These are phyloP conservation scores for Oncorhynchus gorbuscha DNA, from an alignment of 2,113 vertebrate genomes.

Conservation along the genomic window DNA sequence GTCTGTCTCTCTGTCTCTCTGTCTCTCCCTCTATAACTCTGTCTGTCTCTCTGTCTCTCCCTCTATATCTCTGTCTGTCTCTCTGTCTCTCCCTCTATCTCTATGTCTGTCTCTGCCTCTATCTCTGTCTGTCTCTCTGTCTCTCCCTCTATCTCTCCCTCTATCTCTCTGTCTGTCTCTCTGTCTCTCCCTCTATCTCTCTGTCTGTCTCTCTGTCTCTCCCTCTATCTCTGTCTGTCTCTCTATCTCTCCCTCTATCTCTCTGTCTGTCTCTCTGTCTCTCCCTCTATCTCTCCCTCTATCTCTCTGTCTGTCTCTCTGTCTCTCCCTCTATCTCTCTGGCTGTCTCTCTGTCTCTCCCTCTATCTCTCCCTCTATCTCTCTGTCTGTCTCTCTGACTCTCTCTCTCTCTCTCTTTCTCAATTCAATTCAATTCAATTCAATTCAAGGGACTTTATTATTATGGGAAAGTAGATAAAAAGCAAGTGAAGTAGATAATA, in stretches of 20 bases:
- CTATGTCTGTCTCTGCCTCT: not conserved
- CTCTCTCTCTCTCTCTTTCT: no score
- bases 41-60: no score
- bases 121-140: not conserved
- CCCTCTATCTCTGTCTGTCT: conserved; percentile 52
- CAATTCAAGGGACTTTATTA: no score
- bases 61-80: conserved; percentile 17
- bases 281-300: not conserved
- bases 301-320: conserved; percentile 6
- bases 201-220: not conserved
- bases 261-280: conserved; percentile 47
- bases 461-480: no score
- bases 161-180: no score
- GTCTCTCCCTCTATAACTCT: no score
- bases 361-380: not conserved
- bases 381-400: not conserved
- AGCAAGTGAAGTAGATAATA: no score
- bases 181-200: no score
- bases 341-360: not conserved
- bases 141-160: not conserved
- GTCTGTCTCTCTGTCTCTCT: no score
- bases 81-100: conserved; percentile 23
- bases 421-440: not conserved
- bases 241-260: conserved; percentile 54
- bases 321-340: conserved; percentile 31